Conservation (phyloP, 2,113 vertebrate genomes). For the Pithys albifrons region DNA sequence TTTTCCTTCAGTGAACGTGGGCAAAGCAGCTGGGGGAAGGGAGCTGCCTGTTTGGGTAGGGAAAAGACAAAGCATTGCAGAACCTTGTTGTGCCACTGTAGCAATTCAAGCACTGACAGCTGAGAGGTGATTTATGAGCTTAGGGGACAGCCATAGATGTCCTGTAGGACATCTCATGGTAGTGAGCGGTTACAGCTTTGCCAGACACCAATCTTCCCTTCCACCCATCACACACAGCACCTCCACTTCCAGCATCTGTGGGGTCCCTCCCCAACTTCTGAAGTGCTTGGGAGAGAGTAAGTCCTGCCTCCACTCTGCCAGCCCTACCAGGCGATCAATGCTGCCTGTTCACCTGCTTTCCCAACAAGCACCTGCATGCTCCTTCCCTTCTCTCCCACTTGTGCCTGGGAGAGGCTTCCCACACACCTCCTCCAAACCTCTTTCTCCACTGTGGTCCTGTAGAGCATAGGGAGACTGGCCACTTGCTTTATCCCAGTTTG, state of each 20-base stretch:
- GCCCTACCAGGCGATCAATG: background rate
- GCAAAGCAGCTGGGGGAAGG: background rate
- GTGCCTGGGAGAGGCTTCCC: background rate
- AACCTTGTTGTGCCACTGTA: background rate
- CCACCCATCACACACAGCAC: background rate
- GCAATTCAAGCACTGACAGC: background rate
- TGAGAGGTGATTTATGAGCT: background rate
- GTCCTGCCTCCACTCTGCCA: background rate
- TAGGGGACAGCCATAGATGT: background rate
- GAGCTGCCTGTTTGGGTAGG: rapidly evolving
- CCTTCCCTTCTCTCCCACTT: background rate
- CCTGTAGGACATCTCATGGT: background rate
- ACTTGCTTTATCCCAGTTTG: background rate
- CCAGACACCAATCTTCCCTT: background rate
- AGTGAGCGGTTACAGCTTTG: background rate
- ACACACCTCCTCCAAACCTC: background rate
- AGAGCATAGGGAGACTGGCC: rapidly evolving
- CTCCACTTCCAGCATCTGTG: background rate
- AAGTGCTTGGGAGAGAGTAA: background rate
- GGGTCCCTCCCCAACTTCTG: background rate
- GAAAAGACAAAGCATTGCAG: background rate
- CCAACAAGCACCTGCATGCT: background rate
- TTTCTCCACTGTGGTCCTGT: background rate
- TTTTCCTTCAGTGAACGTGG: background rate
- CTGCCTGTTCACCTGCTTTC: background rate